Base-by-base conservation (phyloP, 2,797 vertebrate species). In the Margarornis squamiger region DNA sequence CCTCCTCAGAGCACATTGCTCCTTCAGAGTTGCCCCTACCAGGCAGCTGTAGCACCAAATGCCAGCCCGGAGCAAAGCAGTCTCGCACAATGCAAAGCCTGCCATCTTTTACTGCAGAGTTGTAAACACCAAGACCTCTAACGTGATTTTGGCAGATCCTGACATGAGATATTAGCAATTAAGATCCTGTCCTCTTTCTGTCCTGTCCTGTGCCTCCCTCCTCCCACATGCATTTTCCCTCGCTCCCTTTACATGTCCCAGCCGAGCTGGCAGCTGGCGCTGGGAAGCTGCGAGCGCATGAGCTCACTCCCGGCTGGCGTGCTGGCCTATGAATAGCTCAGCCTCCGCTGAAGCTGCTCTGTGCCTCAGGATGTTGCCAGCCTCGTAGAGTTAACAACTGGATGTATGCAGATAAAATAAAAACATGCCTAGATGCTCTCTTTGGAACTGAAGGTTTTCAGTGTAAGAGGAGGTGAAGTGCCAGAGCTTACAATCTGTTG, bases 251-350 rank as follows among this genome's bases (percentile, higher is more conserved):
- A 6, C 45, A 2, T n/a, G 85, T 79, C 65, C 68, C 57, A 45
- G 91, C 58, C 9, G 14, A 72, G 86, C 84, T 90, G 79, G 91
- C 89, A 89, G 95, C 82, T 74, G 93, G 91, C 8, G 21, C 46
- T 71, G 76, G 79, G 77, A 55, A 81, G 70, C 88, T 67, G 80
- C 16, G 80, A 86, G 83, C 86, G 70, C 59, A n/a, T 26, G 72
- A 77, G 79, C 90, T 82, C 17, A 4, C 54, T 83, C 48, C 39
- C 6, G 32, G 87, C 48, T 6, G 4, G 49, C 1, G 3, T 32
- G 80, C 81, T 52, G 87, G 87, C 72, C 87, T 91, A 30, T 54
- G 85, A 83, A 88, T 86, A 88, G 89, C 92, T 92, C 73, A n/a
- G 88, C 88, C 86, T 84, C 88, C 2, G 2, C 88, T 24, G n/a